A percentile compares a stretch with the other conserved stretches of the same genome.
These are phyloP conservation scores for Leucophora obtusa DNA, from an alignment of 2,888 invertebrate genomes.

Conservation along the genomic window DNA sequence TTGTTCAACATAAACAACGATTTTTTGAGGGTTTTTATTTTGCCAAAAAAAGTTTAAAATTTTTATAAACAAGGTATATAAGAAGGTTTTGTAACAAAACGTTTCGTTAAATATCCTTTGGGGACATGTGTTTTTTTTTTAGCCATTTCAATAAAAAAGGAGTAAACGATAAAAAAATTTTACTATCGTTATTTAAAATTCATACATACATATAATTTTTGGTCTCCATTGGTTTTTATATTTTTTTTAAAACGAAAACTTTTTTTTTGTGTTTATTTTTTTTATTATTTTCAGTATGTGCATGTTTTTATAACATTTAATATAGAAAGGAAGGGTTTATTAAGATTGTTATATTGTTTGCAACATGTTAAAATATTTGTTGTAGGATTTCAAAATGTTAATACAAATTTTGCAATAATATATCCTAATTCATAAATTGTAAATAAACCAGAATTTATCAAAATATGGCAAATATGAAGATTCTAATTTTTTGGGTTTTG, in stretches of 20 bases:
- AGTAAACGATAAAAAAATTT: slow-evolving; percentile 41
- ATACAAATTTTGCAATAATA: no score
- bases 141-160: slow-evolving; percentile 30
- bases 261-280: no score
- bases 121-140: slow-evolving; percentile 51
- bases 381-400: no score
- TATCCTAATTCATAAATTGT: no score
- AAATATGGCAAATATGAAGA: no score
- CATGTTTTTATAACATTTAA: no score
- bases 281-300: not conserved
- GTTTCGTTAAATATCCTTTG: slow-evolving; percentile 61
- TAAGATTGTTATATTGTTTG: not conserved
- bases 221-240: slow-evolving; percentile 47
- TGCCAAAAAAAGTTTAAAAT: slow-evolving; percentile 44
- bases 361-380: not conserved
- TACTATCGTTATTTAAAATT: slow-evolving; percentile 52
- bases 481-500: no score
- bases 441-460: no score
- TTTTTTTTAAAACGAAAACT: slow-evolving; percentile 9
- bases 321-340: no score
- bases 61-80: slow-evolving; percentile 29
- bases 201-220: slow-evolving; percentile 54
- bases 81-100: slow-evolving; percentile 49
- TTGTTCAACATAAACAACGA: not conserved
- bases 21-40: not conserved